Percentiles rank a stretch among this genome's conserved stretches.
phyloP scores from a whole-genome alignment of 2,888 invertebrate genomes.

The Chymomyza procnemis region DNA sequence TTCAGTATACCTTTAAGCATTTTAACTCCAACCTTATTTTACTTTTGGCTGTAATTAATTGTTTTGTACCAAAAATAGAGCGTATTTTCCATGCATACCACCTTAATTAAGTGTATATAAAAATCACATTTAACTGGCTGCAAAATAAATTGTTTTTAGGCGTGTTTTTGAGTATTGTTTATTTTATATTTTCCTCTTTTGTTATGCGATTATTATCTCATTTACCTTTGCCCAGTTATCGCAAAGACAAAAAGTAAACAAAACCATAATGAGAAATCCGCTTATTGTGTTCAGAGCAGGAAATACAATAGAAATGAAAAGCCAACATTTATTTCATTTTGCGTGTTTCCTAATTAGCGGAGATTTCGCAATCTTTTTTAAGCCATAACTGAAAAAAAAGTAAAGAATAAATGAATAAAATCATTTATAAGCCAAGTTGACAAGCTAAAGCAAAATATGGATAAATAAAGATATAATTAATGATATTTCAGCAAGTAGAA shows the following conservation, averaged over 20 bases:
- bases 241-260: background rate
- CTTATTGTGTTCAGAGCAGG: background rate
- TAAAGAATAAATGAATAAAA: background rate
- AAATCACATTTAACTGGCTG: too few species aligned
- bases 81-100: too few species aligned
- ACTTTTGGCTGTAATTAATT: too few species aligned
- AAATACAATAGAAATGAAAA: background rate
- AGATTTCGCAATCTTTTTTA: background rate
- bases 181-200: background rate
- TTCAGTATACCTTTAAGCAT: too few species aligned
- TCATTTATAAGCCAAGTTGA: background rate
- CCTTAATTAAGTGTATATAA: too few species aligned
- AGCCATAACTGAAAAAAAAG: background rate
- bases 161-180: background rate
- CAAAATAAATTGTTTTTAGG: too few species aligned
- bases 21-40: too few species aligned
- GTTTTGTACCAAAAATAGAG: too few species aligned
- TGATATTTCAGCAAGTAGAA: background rate
- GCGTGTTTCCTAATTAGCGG: background rate
- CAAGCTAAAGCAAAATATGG: background rate
- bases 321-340: background rate
- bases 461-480: background rate
- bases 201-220: background rate
- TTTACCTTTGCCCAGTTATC: background rate
- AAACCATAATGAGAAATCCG: background rate